A percentile compares a stretch with the other conserved stretches of the same genome.
Conservation (phyloP, 1,140 invertebrate genomes). For the Drosophila arawakana region DNA sequence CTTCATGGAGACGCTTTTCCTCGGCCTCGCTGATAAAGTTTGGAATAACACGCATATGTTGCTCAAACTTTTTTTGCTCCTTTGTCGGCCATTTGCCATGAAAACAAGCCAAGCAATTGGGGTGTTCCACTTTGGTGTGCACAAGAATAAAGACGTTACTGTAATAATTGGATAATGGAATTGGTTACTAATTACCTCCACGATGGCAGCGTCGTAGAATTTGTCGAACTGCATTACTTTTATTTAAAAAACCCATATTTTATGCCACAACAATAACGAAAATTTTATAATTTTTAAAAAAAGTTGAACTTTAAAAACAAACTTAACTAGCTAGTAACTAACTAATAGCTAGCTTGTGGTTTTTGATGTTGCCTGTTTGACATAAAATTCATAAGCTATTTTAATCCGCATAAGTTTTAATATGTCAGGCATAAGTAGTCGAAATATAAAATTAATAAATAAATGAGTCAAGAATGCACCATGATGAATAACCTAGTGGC, state of each 20-base stretch:
- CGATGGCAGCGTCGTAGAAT: slow-evolving; percentile 55
- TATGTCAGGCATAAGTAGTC: too few species aligned
- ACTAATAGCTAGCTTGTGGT: neutral
- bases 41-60: slow-evolving; percentile 87
- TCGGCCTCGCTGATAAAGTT: slow-evolving; percentile 93
- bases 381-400: neutral
- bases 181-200: slow-evolving; percentile 30
- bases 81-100: slow-evolving; percentile 84
- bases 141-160: neutral
- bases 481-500: too few species aligned
- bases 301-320: neutral
- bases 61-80: slow-evolving; percentile 84
- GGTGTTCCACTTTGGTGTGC: neutral
- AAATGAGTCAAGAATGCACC: too few species aligned
- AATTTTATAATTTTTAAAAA: neutral
- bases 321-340: neutral
- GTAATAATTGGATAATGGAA: neutral
- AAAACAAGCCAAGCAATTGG: slow-evolving; percentile 72
- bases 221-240: slow-evolving; percentile 32
- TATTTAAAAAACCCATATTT: slow-evolving; percentile 52
- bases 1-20: slow-evolving; percentile 90
- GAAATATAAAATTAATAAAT: too few species aligned
- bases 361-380: neutral
- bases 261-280: neutral
- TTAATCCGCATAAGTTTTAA: too few species aligned